Conservation (phyloP, 1,140 invertebrate genomes). For the Drosophila ironensis region DNA sequence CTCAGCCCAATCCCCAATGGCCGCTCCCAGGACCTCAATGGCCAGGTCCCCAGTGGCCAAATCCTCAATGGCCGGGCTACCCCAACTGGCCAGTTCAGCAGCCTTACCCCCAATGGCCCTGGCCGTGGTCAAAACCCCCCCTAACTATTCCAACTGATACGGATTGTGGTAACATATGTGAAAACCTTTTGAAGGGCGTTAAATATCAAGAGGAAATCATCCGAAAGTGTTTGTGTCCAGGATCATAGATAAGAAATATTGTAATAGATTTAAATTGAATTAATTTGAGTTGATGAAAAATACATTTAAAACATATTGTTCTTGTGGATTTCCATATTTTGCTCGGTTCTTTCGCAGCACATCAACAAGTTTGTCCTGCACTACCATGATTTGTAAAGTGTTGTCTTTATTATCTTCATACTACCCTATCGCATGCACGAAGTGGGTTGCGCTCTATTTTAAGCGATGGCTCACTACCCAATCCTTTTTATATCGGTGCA, state of each 20-base stretch:
- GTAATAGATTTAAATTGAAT: too few species aligned
- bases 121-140: constrained; percentile 4
- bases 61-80: neutral
- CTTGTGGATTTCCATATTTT: constrained; percentile 46
- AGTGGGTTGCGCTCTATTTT: too few species aligned
- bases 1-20: constrained; percentile 5
- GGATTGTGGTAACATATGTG: constrained; percentile 17
- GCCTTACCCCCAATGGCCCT: constrained; percentile 2
- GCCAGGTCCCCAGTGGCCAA: neutral
- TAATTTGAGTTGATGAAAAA: neutral
- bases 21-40: neutral
- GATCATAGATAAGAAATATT: neutral
- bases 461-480: too few species aligned
- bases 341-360: constrained; percentile 40
- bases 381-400: too few species aligned
- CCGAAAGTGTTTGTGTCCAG: constrained; percentile 7
- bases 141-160: neutral
- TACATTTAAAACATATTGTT: too few species aligned
- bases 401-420: too few species aligned
- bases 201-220: constrained; percentile 21
- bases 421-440: constrained; percentile 18
- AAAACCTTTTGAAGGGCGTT: constrained; percentile 20
- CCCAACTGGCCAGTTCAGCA: neutral
- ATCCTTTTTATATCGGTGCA: too few species aligned
- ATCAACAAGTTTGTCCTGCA: constrained; percentile 74